These are phyloP conservation scores for Helleia helle DNA, from an alignment of 2,888 invertebrate species.

Conservation along the genomic window DNA sequence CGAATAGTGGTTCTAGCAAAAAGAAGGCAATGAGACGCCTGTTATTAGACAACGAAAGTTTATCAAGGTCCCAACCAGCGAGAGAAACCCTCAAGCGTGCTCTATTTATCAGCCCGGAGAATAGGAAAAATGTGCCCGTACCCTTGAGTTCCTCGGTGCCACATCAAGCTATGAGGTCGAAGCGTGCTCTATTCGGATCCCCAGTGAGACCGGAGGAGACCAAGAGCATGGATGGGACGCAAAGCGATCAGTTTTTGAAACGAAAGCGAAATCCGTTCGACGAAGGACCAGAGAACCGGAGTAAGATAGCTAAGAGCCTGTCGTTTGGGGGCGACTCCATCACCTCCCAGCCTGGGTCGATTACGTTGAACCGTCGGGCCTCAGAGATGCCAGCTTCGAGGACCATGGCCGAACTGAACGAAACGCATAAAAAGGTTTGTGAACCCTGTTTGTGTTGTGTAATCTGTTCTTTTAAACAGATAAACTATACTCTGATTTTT, in stretches of 20 bases:
- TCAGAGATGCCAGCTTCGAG: constrained; percentile 45
- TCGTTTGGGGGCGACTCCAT: constrained; percentile 70
- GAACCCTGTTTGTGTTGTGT: not conserved
- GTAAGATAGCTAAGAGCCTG: constrained; percentile 73
- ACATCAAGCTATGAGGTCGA: constrained; percentile 72
- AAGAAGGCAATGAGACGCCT: constrained; percentile 70
- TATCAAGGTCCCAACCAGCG: constrained; percentile 50
- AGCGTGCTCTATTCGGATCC: constrained; percentile 78
- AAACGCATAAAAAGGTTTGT: constrained; percentile 77
- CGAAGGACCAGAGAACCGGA: constrained; percentile 37
- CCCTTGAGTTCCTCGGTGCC: constrained; percentile 53
- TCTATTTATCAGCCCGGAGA: constrained; percentile 82
- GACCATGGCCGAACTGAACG: constrained; percentile 68
- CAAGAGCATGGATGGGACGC: constrained; percentile 48
- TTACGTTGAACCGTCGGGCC: constrained; percentile 43
- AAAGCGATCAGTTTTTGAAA: constrained; percentile 48
- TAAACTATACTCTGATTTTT: no score
- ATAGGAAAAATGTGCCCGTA: constrained; percentile 38
- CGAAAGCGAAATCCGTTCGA: constrained; percentile 67
- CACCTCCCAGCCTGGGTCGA: constrained; percentile 28
- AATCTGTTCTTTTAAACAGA: no score
- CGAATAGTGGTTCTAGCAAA: constrained; percentile 76
- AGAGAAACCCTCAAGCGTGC: constrained; percentile 80
- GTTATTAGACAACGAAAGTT: constrained; percentile 49
- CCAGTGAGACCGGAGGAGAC: constrained; percentile 63